Evolutionary conservation across 2,113 vertebrate genomes (phyloP), one percentile per base, ranked within the genome.

Genomic region (Clinocottus analis): DNA sequence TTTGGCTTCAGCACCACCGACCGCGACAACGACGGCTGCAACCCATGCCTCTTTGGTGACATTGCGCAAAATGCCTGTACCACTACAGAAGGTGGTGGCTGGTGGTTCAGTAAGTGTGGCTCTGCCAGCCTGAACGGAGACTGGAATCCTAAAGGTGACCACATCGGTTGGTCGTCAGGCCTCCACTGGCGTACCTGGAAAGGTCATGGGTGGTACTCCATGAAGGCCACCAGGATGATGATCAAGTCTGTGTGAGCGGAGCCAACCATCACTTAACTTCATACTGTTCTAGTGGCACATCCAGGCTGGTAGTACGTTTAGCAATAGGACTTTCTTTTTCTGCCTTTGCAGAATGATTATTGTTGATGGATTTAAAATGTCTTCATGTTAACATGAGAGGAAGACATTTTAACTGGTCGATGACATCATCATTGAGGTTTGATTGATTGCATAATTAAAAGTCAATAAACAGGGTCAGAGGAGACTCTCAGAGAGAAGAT

Each of bases 121-220:
- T 92, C 91, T 3, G 93, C 91, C 19, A 47, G 37, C 59, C 85
- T 94, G 31, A 85, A 94, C 0, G 81, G 93, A 0, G 60, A 87
- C 0, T 92, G 91, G 92, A 90, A 93, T 69, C 65, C 87, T 1
- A 13, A 5, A 0, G 82, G 65, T 7, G 0, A 91, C 0, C 66
- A 94, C 81, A 23, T 77, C 0, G 88, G 85, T 12, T 94, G 92
- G 92, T 23, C 39, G 1, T 92, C 93, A 9, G 94, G 93, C 13
- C 66, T 95, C 53, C 63, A 92, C 77, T 95, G 94, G 95, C 3
- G 4, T 12, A 94, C 93, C 10, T 95, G 93, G 94, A 93, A 77
- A 71, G 27, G 23, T 3, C 62, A 12, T 2, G 47, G 9, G 0
- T 64, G 82, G 0, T 92, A 91, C 60, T 91, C 86, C 1, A 17